These are phyloP conservation scores for Hestina assimilis DNA, from an alignment of 1,140 invertebrate genomes.

Conservation along the genomic window DNA sequence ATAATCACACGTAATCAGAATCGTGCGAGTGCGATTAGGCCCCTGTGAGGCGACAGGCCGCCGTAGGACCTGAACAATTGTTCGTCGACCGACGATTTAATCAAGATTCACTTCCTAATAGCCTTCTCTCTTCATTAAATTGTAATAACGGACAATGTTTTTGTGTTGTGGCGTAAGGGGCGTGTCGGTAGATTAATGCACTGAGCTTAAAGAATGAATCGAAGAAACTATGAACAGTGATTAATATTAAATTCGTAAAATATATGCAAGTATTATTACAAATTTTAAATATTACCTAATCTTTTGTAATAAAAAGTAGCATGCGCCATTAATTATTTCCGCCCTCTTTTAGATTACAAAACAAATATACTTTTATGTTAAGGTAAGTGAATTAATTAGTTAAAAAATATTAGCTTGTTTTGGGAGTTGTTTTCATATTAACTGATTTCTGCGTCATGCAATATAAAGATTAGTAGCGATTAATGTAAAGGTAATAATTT, in stretches of 20 bases:
- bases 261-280: no score
- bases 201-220: slow-evolving; percentile 5
- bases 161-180: slow-evolving; percentile 53
- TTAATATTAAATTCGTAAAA: no score
- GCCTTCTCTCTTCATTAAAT: slow-evolving; percentile 73
- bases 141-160: slow-evolving; percentile 66
- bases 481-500: slow-evolving; percentile 25
- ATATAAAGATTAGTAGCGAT: slow-evolving; percentile 40
- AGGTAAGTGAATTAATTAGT: slow-evolving; percentile 7
- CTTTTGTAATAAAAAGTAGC: no score
- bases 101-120: slow-evolving; percentile 69
- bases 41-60: slow-evolving; percentile 49
- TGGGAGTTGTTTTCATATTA: slow-evolving; percentile 48
- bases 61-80: slow-evolving; percentile 55
- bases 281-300: no score
- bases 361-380: no score
- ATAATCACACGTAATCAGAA: slow-evolving; percentile 73
- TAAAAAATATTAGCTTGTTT: slow-evolving; percentile 39
- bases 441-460: slow-evolving; percentile 35
- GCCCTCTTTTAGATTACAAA: no score
- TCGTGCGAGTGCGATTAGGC: slow-evolving; percentile 69
- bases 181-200: slow-evolving; percentile 31
- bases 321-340: no score
- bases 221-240: background rate
- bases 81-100: slow-evolving; percentile 71